Conservation (phyloP, 2,797 vertebrate species). For the Moxostoma hubbsi region DNA sequence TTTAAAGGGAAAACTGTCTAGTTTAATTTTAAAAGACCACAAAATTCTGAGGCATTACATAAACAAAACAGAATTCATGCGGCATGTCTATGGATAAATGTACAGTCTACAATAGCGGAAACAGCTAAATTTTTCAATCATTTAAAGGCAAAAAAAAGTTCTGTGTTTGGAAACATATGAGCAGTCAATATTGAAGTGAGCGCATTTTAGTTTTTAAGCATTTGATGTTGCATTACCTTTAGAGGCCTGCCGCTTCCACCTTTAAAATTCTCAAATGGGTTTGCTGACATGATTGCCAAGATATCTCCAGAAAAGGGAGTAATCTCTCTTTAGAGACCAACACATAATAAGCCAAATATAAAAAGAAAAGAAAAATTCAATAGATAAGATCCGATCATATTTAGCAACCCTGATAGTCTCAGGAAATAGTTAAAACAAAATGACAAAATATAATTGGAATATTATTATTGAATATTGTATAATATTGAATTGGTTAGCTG, state of each 20-base stretch:
- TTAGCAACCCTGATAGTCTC: not conserved
- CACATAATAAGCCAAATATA: constrained; percentile 9
- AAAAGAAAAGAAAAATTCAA: not conserved
- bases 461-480: no score
- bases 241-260: constrained; percentile 10
- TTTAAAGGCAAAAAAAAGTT: not conserved
- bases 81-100: not conserved
- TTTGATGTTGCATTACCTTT: constrained; percentile 4
- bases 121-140: not conserved
- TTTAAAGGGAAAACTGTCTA: not conserved
- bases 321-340: not conserved
- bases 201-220: constrained; percentile 4
- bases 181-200: not conserved
- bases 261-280: constrained; percentile 37
- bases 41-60: not conserved
- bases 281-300: constrained; percentile 19
- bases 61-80: not conserved
- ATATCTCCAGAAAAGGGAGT: constrained; percentile 10
- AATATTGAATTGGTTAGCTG: no score
- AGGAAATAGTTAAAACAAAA: no score
- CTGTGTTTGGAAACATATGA: not conserved
- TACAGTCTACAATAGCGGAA: not conserved
- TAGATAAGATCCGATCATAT: not conserved
- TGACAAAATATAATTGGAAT: no score
- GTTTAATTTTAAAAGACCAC: constrained; percentile 2